Evolutionary conservation across 2,797 vertebrate species (phyloP), one percentile per base, ranked within the genome.

Genomic region (Rallus crepitans): DNA sequence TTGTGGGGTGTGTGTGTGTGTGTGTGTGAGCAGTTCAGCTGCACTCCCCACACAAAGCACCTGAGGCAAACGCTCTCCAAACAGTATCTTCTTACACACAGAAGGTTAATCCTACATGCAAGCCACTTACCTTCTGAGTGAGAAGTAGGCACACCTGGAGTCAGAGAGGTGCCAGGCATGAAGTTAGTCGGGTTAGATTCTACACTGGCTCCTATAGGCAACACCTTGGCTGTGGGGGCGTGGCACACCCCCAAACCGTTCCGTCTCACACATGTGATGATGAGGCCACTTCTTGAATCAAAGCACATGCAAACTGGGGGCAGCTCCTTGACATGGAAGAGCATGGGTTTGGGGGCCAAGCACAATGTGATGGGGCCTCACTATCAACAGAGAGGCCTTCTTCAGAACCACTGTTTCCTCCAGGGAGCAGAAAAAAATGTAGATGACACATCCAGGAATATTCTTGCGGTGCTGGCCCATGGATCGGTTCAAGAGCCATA

Each of bases 171-270:
- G 47, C 69, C 79, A 76, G 92, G 72, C 42, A 1, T 89, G 79
- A 88, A 85, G 95, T 97, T 97, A 97, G 96, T 97, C 1, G 3
- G 70, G 84, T 96, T 94, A 97, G 87, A 81, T 48, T 94, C 82
- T 85, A 48, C 47, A 55, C 45, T 2, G 9, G 37, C 70, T 82
- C 82, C 86, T 25, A 0, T 47, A 50, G 66, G 66, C 57, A 94
- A 50, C 71, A 80, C 64, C 33, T 60, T 79, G 80, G 61, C 25
- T 88, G 83, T 57, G 45, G 86, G 63, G 53, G 76, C 35, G 94
- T 2, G 0, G 68, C 69, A 61, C 30, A 59, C 24, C 63, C 75
- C 35, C 81, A 89, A n/a, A 79, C 59, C 72, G 63, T 76, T 80
- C 72, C 45, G 42, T 66, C 64, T 91, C 82, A 78, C 84, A 84